Base-by-base conservation (phyloP, 1,140 invertebrate species). In the Anoplolepis gracilipes region DNA sequence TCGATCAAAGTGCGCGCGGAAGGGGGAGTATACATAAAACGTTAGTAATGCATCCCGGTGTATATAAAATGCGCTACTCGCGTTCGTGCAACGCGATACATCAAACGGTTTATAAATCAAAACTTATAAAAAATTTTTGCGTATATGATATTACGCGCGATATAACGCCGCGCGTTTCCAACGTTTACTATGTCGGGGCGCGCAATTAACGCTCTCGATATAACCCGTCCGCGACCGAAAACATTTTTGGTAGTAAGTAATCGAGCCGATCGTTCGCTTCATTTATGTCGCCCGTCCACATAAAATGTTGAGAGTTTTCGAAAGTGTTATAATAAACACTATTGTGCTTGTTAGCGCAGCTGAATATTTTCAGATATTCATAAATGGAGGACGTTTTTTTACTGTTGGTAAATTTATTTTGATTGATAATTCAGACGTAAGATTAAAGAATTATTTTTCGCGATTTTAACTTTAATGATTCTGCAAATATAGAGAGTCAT, bases 31-130 rank as follows among this genome's bases (percentile, higher is more conserved):
- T 49, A 25, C 88, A 89, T 86, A 89, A 89, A 89, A 89, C 78
- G 88, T 88, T 62, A 89, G 87, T 86, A 86, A 89, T 89, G 84
- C 72, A 88, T 82, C 53, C 77, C 42, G 73, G 65, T 87, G 62
- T 88, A 69, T 89, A 89, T 89, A 89, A 89, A 89, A 89, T 89
- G 87, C 81, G 42, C 62, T 79, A 49, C 46, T 19, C 46, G 46
- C 62, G 72, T 88, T 86, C 88, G 81, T 67, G 57, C 84, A 89
- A 78, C 85, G 87, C 76, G 87, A 85, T 88, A 88, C 62, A 57
- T 84, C 61, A 64, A 79, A 88, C 82, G 75, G 87, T 88, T 88
- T 88, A 88, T 88, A 88, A 88, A 88, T 88, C 87, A 88, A 88
- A 88, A 88, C 87, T 88, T 85, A 88, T 88, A 87, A 88, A 88